Base-by-base conservation (phyloP, 2,113 vertebrate species). In the Dicaeum eximium region DNA sequence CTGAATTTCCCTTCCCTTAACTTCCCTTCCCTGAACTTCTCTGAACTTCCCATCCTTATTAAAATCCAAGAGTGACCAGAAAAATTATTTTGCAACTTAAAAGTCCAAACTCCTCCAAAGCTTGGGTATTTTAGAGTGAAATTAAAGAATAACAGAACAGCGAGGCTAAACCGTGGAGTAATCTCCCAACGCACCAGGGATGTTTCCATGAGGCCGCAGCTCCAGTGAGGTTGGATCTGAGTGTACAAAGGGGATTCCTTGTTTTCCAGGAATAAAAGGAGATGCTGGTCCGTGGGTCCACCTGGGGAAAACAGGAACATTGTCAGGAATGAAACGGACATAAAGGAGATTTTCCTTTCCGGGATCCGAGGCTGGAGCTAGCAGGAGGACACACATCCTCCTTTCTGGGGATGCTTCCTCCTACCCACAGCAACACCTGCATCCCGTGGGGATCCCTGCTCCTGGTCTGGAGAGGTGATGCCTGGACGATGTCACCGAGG, bases 321-420 rank as follows among this genome's bases (percentile, higher is more conserved):
- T 16, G 2, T 51, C 11, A 61, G 80, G 66, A 65, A 38, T 42
- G 23, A 48, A 30, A 85, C 2, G 5, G 10, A 5, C 0, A 1
- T 3, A 10, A 53, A 54, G 13, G 38, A 60, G 15, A 37, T 45
- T 56, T 69, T 22, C 9, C 22, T 22, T 23, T 38, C 2, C 0
- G 2, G 9, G 18, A 3, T 24, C 11, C 0, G 3, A 8, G 23
- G 44, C 3, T 2, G 7, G 15, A 0, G 4, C 24, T 60, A 18
- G 13, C 37, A 73, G 67, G 54, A 65, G 71, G 37, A 12, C 27
- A 10, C 44, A 18, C 31, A 45, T 7, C 21, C 27, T 71, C 7
- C 9, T 51, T 51, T 30, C n/a, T 33, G 24, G 64, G 6, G 9
- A 24, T 4, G 5, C 10, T 25, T 27, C 48, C 18, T 47, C 35